These are phyloP conservation scores for Carapus acus DNA, from an alignment of 2,797 vertebrate genomes.

Conservation along the genomic window DNA sequence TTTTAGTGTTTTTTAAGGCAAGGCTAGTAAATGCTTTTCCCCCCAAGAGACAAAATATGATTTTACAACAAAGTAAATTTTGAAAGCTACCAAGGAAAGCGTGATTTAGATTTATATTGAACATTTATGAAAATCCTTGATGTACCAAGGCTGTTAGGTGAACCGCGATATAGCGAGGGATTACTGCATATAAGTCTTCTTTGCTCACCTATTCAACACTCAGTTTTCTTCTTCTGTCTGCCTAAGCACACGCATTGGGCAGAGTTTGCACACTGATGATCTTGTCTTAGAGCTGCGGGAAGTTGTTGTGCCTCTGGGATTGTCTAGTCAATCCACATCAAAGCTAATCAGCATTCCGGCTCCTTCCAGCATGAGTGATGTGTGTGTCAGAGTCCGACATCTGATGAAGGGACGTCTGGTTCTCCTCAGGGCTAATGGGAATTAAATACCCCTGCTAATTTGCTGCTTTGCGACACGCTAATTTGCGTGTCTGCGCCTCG, in stretches of 20 bases:
- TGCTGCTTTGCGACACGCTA: slow-evolving; percentile 44
- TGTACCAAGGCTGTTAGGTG: too few relatives aligned
- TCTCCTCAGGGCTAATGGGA: slow-evolving; percentile 49
- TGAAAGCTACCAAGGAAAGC: too few relatives aligned
- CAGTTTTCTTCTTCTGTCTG: background rate
- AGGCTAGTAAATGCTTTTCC: too few relatives aligned
- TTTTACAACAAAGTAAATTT: too few relatives aligned
- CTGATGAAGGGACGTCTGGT: slow-evolving; percentile 54
- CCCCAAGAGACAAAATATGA: too few relatives aligned
- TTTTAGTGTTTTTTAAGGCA: too few relatives aligned
- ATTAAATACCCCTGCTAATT: slow-evolving; percentile 59
- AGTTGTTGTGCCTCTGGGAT: slow-evolving; percentile 17
- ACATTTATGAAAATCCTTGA: too few relatives aligned
- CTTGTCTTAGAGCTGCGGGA: slow-evolving; percentile 7
- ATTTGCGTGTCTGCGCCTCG: slow-evolving; percentile 37
- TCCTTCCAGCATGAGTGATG: slow-evolving; percentile 20
- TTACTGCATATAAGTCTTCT: too few relatives aligned
- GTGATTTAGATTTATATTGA: too few relatives aligned
- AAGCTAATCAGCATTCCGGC: slow-evolving; percentile 31
- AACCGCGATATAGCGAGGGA: too few relatives aligned
- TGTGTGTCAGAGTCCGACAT: slow-evolving; percentile 40
- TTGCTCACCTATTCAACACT: too few relatives aligned
- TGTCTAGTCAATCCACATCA: slow-evolving; percentile 37
- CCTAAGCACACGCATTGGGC: slow-evolving; percentile 4
- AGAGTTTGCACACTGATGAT: background rate